These are phyloP conservation scores for Mesochorus sp. DNA, from an alignment of 2,888 invertebrate species.

Conservation along the genomic window DNA sequence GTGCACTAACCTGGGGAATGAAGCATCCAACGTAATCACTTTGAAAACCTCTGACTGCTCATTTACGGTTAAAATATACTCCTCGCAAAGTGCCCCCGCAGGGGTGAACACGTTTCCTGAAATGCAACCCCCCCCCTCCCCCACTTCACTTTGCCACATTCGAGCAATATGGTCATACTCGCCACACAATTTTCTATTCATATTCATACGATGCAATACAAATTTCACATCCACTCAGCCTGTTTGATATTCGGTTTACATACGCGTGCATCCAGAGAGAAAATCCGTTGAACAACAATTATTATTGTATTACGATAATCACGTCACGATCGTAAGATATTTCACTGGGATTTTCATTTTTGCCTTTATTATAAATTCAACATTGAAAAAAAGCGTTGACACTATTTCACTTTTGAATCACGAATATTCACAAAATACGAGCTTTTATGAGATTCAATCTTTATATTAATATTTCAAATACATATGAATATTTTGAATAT, in stretches of 20 bases:
- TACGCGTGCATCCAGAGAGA: too few species aligned
- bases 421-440: too few species aligned
- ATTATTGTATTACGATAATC: too few species aligned
- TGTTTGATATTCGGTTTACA: background rate
- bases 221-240: background rate
- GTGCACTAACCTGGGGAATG: background rate
- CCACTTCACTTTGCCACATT: conserved; percentile 14
- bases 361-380: background rate
- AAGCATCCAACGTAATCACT: conserved; percentile 61
- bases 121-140: conserved; percentile 18
- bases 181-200: background rate
- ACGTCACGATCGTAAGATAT: too few species aligned
- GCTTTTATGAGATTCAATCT: too few species aligned
- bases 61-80: conserved; percentile 58
- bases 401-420: background rate
- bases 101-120: conserved; percentile 31
- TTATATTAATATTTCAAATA: too few species aligned
- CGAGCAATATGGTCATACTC: conserved; percentile 24
- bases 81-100: conserved; percentile 18
- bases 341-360: too few species aligned
- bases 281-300: too few species aligned
- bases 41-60: conserved; percentile 61
- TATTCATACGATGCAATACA: background rate
- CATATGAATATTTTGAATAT: too few species aligned
- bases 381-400: background rate